Conservation (phyloP, 2,797 vertebrate genomes). For the Diglossa cyanea region DNA sequence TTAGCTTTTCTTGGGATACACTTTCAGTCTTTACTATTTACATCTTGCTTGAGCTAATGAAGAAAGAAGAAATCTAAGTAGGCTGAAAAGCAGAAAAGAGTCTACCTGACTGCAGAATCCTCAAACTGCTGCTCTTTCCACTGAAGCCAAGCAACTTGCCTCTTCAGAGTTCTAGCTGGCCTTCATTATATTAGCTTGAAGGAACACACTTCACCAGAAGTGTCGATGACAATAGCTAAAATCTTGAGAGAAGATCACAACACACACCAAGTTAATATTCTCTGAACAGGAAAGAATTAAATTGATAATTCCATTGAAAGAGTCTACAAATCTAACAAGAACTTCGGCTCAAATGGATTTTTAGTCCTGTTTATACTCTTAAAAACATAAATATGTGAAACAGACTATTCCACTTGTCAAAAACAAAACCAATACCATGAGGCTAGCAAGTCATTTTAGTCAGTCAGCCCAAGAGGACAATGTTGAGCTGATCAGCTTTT, state of each 20-base stretch:
- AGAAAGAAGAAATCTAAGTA: neutral
- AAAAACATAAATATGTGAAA: neutral
- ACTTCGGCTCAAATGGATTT: neutral
- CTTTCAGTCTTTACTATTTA: neutral
- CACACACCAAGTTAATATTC: neutral
- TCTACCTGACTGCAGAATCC: neutral
- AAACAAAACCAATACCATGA: neutral
- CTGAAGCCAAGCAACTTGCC: neutral
- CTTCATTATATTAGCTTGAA: neutral
- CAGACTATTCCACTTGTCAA: neutral
- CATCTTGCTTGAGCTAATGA: neutral
- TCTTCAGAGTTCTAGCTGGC: neutral
- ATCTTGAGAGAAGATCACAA: neutral
- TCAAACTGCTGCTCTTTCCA: neutral
- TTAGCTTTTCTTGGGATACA: neutral
- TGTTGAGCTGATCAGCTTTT: slow-evolving; percentile 26
- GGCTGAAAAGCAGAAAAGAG: neutral
- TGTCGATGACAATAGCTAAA: rapidly evolving
- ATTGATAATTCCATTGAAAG: neutral
- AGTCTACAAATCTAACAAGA: neutral
- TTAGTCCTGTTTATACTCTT: neutral
- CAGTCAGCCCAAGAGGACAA: neutral
- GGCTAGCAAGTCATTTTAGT: neutral
- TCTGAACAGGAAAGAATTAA: neutral
- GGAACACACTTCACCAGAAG: neutral